phyloP scores from a whole-genome alignment of 2,888 invertebrate genomes.

The Pseudolycoriella hygida region DNA sequence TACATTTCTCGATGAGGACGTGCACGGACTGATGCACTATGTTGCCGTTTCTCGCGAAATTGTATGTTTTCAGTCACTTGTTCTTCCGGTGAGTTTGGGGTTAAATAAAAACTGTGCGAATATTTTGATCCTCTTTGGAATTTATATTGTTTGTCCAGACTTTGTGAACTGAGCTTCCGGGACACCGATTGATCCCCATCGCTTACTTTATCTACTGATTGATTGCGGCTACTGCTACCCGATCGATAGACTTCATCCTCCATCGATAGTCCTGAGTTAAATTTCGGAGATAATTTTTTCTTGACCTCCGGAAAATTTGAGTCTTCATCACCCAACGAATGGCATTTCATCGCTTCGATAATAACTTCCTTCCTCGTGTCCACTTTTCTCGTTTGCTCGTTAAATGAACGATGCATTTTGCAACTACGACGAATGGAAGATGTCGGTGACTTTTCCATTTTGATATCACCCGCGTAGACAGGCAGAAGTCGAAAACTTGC shows the following conservation, averaged over 20 bases:
- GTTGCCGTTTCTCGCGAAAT: slow-evolving; percentile 19
- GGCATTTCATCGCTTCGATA: slow-evolving; percentile 23
- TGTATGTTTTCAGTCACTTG: slow-evolving; percentile 16
- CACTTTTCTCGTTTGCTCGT: slow-evolving; percentile 23
- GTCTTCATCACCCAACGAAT: slow-evolving; percentile 26
- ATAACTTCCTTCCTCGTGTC: slow-evolving; percentile 21
- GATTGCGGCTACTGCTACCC: slow-evolving; percentile 26
- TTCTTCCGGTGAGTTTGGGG: slow-evolving; percentile 28
- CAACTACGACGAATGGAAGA: slow-evolving; percentile 20
- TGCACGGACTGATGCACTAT: slow-evolving; percentile 27
- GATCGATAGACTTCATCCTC: slow-evolving; percentile 23
- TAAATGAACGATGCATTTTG: slow-evolving; percentile 28
- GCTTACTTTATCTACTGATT: slow-evolving; percentile 7
- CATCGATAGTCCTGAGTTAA: slow-evolving; percentile 23
- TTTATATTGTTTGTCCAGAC: slow-evolving; percentile 20
- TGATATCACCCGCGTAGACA: not conserved
- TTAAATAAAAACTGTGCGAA: slow-evolving; percentile 26
- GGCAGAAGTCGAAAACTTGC: not conserved
- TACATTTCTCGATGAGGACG: slow-evolving; percentile 23
- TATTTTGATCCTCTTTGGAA: slow-evolving; percentile 27
- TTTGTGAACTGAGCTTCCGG: slow-evolving; percentile 28
- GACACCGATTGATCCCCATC: slow-evolving; percentile 17
- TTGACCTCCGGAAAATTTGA: slow-evolving; percentile 14
- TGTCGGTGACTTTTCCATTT: not conserved
- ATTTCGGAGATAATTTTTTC: slow-evolving; percentile 15